These are phyloP conservation scores for Hippolais icterina DNA, from an alignment of 2,113 vertebrate species.

Conservation along the genomic window DNA sequence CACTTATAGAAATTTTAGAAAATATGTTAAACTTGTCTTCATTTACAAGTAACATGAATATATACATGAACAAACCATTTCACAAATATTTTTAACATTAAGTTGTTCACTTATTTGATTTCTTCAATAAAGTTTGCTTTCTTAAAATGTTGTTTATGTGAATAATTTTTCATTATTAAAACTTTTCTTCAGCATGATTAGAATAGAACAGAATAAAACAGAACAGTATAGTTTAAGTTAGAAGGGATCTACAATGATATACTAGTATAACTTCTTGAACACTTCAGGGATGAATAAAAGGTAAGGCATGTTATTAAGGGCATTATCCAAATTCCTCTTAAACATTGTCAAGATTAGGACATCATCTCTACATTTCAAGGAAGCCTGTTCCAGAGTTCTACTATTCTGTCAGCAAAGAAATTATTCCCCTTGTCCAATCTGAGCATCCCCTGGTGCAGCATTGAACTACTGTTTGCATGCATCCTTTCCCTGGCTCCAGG, in stretches of 20 bases:
- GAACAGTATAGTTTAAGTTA: not conserved
- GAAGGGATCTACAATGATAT: not conserved
- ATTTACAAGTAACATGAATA: not conserved
- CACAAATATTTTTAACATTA: not conserved
- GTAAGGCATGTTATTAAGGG: not conserved
- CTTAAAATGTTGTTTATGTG: not conserved
- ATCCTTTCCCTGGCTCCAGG: not conserved
- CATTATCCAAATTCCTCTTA: not conserved
- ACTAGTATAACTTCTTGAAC: not conserved
- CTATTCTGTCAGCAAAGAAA: not conserved
- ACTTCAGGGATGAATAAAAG: not conserved
- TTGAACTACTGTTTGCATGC: accelerated
- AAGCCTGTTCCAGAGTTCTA: not conserved
- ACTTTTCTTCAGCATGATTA: not conserved
- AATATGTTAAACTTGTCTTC: not conserved
- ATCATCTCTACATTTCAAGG: accelerated
- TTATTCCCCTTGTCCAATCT: not conserved
- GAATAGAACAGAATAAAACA: not conserved
- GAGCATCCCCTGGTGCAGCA: not conserved
- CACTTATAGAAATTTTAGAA: not conserved
- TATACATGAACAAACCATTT: not conserved
- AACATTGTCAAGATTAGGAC: not conserved
- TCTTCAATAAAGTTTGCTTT: not conserved
- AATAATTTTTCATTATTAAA: not conserved
- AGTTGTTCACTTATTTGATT: not conserved